Evolutionary conservation across 2,113 vertebrate species (phyloP).

Genomic region (Sylvilagus bachmani): DNA sequence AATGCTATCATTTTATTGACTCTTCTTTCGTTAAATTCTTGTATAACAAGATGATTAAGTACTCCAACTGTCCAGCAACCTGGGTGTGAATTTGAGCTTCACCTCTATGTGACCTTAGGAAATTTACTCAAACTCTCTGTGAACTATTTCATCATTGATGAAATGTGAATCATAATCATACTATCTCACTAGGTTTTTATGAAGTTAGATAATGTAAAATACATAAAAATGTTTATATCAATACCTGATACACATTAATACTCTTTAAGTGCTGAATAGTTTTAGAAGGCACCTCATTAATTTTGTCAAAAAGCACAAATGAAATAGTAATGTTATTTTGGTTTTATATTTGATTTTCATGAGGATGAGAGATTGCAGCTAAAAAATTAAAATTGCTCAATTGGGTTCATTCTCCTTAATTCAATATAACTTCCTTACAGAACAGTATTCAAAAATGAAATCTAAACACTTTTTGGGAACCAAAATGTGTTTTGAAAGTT

Average conservation of each 20-base stretch:
- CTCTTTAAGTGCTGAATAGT: not conserved
- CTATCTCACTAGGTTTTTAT: constrained; percentile 9
- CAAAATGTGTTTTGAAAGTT: not conserved
- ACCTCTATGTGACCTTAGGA: not conserved
- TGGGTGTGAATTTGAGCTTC: not conserved
- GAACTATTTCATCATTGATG: constrained; percentile 6
- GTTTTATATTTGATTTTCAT: not conserved
- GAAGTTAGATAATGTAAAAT: constrained; percentile 19
- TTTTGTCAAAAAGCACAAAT: constrained; percentile 5
- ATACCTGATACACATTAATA: not conserved
- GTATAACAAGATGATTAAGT: not conserved
- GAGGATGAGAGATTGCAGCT: not conserved
- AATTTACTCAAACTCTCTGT: not conserved
- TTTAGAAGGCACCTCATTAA: constrained; percentile 41
- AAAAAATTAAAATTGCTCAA: constrained; percentile 11
- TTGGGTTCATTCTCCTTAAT: not conserved
- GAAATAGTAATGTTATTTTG: not conserved
- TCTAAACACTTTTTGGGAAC: not conserved
- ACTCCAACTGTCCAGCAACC: not conserved
- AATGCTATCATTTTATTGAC: not conserved
- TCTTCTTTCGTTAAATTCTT: not conserved
- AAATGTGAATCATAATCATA: constrained; percentile 18
- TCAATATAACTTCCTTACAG: constrained; percentile 8
- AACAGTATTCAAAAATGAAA: not conserved
- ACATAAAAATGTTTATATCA: not conserved